phyloP scores from a whole-genome alignment of 2,113 vertebrate species.

The Catharus minimus region DNA sequence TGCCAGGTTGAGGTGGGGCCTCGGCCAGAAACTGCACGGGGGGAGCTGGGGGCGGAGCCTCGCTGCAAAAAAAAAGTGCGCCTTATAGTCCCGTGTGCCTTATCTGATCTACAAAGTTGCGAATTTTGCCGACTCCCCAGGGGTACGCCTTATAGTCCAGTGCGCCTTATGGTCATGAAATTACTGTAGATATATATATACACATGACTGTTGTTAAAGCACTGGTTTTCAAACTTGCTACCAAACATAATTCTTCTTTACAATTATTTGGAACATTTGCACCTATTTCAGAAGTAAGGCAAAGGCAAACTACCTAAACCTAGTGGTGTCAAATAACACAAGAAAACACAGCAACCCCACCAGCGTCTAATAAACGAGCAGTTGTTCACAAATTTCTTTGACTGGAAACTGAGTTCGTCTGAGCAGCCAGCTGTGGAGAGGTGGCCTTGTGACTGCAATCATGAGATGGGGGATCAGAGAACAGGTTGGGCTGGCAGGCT shows the following conservation, averaged over 20 bases:
- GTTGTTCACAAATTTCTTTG: background rate
- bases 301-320: background rate
- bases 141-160: too few relatives aligned
- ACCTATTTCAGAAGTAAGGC: background rate
- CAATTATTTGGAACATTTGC: background rate
- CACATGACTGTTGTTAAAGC: background rate
- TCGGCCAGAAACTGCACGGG: too few relatives aligned
- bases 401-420: background rate
- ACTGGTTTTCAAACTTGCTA: background rate
- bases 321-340: background rate
- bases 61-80: too few relatives aligned
- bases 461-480: background rate
- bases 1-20: too few relatives aligned
- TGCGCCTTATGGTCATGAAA: too few relatives aligned
- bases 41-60: too few relatives aligned
- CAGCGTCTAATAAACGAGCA: background rate
- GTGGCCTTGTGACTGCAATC: slow-evolving; percentile 20
- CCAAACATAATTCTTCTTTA: background rate
- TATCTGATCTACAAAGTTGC: too few relatives aligned
- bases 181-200: too few relatives aligned
- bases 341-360: background rate
- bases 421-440: background rate
- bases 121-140: too few relatives aligned
- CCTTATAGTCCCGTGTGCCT: too few relatives aligned
- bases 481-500: background rate